A percentile compares a stretch with the other conserved stretches of the same genome.
phyloP scores from a whole-genome alignment of 2,797 vertebrate genomes.

The Discoglossus pictus region DNA sequence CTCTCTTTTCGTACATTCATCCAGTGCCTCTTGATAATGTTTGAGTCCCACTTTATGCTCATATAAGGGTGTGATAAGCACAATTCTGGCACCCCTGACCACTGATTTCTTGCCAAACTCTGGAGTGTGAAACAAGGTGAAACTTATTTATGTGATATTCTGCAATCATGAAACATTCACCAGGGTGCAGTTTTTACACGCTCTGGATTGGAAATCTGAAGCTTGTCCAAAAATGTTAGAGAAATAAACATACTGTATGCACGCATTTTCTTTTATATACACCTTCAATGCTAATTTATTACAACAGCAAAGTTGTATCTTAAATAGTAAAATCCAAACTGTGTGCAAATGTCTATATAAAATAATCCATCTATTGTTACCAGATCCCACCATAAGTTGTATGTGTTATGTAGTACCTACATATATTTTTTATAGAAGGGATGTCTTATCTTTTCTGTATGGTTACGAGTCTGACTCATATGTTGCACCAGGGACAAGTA shows the following conservation, averaged over 20 bases:
- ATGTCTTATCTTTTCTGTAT: conserved; percentile 12
- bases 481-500: conserved; percentile 25
- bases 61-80: conserved; percentile 45
- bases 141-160: conserved; percentile 19
- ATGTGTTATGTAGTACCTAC: too few species aligned
- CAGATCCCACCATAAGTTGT: too few species aligned
- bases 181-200: background rate
- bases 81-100: conserved; percentile 29
- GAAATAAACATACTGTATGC: too few species aligned
- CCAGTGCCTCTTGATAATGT: conserved; percentile 30
- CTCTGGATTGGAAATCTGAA: background rate
- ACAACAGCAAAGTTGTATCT: too few species aligned
- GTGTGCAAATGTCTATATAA: too few species aligned
- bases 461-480: conserved; percentile 30
- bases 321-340: too few species aligned
- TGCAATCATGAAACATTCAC: conserved; percentile 24
- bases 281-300: too few species aligned
- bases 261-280: too few species aligned
- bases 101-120: conserved; percentile 30
- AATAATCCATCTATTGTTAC: too few species aligned
- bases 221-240: too few species aligned
- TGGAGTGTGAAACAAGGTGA: conserved; percentile 35
- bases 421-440: too few species aligned
- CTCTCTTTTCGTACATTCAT: conserved; percentile 1
- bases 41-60: conserved; percentile 25